These are phyloP conservation scores for Albula goreensis DNA, from an alignment of 2,113 vertebrate genomes.

Conservation along the genomic window DNA sequence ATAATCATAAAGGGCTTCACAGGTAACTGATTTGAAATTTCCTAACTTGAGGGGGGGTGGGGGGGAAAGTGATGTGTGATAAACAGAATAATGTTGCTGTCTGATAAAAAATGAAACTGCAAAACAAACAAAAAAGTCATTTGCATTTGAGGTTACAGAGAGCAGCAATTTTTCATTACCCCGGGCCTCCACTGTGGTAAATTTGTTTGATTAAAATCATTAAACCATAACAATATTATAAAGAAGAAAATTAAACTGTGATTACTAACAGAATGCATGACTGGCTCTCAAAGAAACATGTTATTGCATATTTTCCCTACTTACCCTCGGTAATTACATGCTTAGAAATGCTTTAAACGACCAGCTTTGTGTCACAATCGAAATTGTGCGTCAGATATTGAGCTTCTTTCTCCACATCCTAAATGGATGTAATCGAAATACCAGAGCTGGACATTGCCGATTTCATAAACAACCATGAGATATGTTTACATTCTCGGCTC, in stretches of 20 bases:
- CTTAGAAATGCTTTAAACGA: conserved; percentile 32
- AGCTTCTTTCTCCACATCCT: not conserved
- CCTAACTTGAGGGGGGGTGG: not conserved
- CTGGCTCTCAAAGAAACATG: conserved; percentile 37
- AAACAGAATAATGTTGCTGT: conserved; percentile 21
- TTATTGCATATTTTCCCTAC: conserved; percentile 32
- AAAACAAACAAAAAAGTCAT: conserved; percentile 28
- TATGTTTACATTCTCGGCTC: not conserved
- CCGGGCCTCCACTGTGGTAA: conserved; percentile 24
- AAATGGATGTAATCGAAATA: not conserved
- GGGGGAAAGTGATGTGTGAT: not conserved
- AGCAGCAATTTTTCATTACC: conserved; percentile 34
- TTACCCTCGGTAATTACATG: conserved; percentile 39
- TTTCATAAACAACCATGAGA: not conserved
- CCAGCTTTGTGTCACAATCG: conserved; percentile 27
- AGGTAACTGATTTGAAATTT: not conserved
- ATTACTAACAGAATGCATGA: conserved; percentile 43
- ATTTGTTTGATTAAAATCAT: conserved; percentile 47
- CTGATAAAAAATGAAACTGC: conserved; percentile 25
- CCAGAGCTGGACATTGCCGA: not conserved
- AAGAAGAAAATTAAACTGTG: conserved; percentile 48
- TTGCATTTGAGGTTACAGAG: conserved; percentile 37
- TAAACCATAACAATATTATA: conserved; percentile 45
- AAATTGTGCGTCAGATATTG: conserved; percentile 16
- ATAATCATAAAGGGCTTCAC: not conserved